Evolutionary conservation across 2,888 invertebrate genomes (phyloP).

Genomic region (Diadegma fenestrale): DNA sequence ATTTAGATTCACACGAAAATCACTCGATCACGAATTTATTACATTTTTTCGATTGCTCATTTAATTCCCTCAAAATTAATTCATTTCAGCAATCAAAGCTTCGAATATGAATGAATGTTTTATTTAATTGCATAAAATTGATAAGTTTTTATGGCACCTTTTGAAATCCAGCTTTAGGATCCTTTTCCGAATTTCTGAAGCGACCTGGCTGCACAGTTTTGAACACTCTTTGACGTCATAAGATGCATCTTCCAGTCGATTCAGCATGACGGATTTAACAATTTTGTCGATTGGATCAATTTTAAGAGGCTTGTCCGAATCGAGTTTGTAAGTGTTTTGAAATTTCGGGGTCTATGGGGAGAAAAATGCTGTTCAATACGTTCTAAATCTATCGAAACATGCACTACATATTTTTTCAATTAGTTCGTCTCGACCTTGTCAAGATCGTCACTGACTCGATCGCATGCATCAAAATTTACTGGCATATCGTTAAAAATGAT

Average conservation of each 20-base stretch:
- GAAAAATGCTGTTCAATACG: background rate
- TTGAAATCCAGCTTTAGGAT: slow-evolving; percentile 89
- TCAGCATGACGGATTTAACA: slow-evolving; percentile 87
- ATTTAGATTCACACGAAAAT: background rate
- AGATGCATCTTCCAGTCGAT: slow-evolving; percentile 87
- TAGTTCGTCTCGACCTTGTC: slow-evolving; percentile 64
- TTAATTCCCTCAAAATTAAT: too few species aligned
- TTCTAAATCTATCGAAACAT: background rate
- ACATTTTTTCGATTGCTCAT: too few species aligned
- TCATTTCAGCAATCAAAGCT: background rate
- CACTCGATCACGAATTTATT: background rate
- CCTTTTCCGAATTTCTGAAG: slow-evolving; percentile 87
- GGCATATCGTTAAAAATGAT: slow-evolving; percentile 60
- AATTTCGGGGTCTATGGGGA: slow-evolving; percentile 83
- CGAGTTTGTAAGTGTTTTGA: slow-evolving; percentile 89
- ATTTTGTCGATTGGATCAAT: slow-evolving; percentile 87
- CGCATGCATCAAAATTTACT: slow-evolving; percentile 63
- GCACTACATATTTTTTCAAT: background rate
- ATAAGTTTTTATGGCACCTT: slow-evolving; percentile 85
- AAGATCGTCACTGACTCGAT: slow-evolving; percentile 66
- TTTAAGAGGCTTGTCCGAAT: slow-evolving; percentile 88
- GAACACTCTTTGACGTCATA: slow-evolving; percentile 88
- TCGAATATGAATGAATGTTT: background rate
- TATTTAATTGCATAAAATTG: background rate
- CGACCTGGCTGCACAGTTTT: slow-evolving; percentile 86